Evolutionary conservation across 2,888 invertebrate species (phyloP), one percentile per base, ranked within the genome.

Genomic region (Thereva unica): DNA sequence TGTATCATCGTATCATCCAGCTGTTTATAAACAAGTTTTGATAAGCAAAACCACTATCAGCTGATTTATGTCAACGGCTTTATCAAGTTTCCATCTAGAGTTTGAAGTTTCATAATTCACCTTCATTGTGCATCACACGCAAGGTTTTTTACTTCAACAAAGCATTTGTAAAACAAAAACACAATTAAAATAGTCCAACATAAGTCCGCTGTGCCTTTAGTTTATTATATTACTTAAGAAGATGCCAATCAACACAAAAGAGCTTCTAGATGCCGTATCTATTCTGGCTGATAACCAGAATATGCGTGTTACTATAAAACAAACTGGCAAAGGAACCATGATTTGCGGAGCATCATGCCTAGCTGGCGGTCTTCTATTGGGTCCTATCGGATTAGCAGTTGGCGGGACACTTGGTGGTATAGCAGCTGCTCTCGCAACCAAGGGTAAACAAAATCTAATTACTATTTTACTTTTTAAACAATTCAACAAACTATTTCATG

Each of bases 331-430:
- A 71, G 80, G 80, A 34, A 76, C 78, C 1, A 8, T 75, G 0
- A 70, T 80, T 37, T 80, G 80, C 69, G 78, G 76, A 5, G 77
- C 75, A 3, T 75, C 75, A 23, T 76, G 75, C 49, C 77, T 80
- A 70, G 72, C 75, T 35, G 80, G 80, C 2, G 80, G 80, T 1
- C n/a, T 80, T 4, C 4, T 67, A 35, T 12, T 47, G 40, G 65
- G 65, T 4, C 65, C 65, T 5, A 71, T 75, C 2, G 80, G 80
- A 0, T 41, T 80, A 37, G 79, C 78, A 1, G 67, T 79, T 23
- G 80, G 80, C 50, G 78, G 80, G 1, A 74, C 76, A 0, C 74
- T 76, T n/a, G 80, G 80, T 0, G 78, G 79, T 4, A 56, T 79
- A 0, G 71, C 75, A 4, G 80, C 80, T 1, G 78, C 76, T 54